phyloP scores from a whole-genome alignment of 2,888 invertebrate species.

The Leucophenga montana region DNA sequence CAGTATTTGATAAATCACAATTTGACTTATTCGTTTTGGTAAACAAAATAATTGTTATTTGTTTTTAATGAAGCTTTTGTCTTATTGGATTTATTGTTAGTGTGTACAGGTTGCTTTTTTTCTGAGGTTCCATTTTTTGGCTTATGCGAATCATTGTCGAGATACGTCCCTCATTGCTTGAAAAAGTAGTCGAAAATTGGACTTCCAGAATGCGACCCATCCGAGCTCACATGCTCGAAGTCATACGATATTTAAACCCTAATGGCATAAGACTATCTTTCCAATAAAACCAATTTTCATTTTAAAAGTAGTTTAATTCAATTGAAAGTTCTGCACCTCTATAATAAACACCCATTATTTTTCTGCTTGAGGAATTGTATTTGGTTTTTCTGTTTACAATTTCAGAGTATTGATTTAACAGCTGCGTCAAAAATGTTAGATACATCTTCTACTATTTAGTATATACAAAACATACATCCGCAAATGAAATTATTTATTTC shows the following conservation, averaged over 20 bases:
- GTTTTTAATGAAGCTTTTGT: conserved; percentile 53
- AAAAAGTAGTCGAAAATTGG: too few species aligned
- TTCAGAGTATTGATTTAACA: background rate
- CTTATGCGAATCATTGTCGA: background rate
- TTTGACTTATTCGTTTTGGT: conserved; percentile 15
- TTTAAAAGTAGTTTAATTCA: too few species aligned
- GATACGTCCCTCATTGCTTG: too few species aligned
- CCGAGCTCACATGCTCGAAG: too few species aligned
- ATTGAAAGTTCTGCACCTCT: too few species aligned
- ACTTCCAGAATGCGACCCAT: too few species aligned
- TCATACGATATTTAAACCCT: too few species aligned
- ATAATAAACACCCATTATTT: too few species aligned
- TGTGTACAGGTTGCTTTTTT: too few species aligned
- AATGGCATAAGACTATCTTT: too few species aligned
- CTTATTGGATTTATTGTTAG: conserved; percentile 10
- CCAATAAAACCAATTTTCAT: too few species aligned
- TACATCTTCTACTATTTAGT: background rate
- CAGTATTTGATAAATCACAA: conserved; percentile 42
- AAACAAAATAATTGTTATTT: conserved; percentile 38
- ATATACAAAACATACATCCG: conserved; percentile 6
- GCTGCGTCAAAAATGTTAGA: conserved; percentile 7
- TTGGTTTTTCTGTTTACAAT: background rate
- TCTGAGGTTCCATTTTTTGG: too few species aligned
- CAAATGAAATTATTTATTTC: conserved; percentile 16
- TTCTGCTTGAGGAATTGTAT: background rate